Base-by-base conservation (phyloP, 1,140 invertebrate genomes). In the Atta cephalotes region DNA sequence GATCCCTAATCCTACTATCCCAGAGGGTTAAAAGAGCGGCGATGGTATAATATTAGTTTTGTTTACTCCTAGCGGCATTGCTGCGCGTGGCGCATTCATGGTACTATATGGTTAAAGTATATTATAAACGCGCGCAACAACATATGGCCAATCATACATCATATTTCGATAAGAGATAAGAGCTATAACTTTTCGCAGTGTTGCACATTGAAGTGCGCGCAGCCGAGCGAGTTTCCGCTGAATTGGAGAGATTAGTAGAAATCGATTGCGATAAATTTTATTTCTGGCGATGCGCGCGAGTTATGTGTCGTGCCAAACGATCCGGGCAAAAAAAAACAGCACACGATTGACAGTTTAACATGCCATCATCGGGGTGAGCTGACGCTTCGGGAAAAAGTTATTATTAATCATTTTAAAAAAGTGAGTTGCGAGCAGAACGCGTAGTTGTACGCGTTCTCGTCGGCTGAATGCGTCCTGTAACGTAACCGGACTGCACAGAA, bases 251-350 rank as follows among this genome's bases (percentile, higher is more conserved):
- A 70, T 70, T 70, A 70, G 60, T 45, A 78, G 49, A 70, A 76
- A 84, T 84, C 80, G 80, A 84, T 84, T n/a, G 80, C 12, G 70
- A 74, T 74, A 84, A 84, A 84, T 84, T 76, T 76, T 62, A 74
- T 84, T 84, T 51, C 39, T 35, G 70, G 39, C 56, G 10, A 84
- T 28, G 39, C 80, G 56, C 56, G 39, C 68, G 56, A 16, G n/a
- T 45, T 18, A 45, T 16, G 39, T 21, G 65, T 70, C 66, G 16
- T 12, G 6, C 4, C 53, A 5, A 31, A 72, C 45, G n/a, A 12
- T 18, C 14, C 4, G 25, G 9, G 18, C 3, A 10, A 39, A 10
- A 39, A 39, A 10, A 68, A 51, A 51, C 6, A 71, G 12, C 10
- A 39, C 25, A 31, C 56, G 79, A 82, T 45, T n/a, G 79, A 72